A percentile compares a stretch with the other conserved stretches of the same genome.
phyloP scores from a whole-genome alignment of 1,140 invertebrate species.

The Sinonovacula constricta region DNA sequence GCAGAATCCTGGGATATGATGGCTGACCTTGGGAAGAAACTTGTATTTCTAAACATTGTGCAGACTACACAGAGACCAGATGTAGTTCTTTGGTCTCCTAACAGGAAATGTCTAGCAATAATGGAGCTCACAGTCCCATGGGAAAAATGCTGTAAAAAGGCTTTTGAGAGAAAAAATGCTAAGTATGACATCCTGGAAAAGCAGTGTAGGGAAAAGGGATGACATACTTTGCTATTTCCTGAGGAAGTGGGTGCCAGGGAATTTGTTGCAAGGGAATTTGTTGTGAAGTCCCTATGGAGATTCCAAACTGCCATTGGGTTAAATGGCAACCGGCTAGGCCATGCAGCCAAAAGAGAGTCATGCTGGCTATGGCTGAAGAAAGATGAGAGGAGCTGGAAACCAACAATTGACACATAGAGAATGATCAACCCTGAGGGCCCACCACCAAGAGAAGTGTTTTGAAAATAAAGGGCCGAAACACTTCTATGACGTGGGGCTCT shows the following conservation, averaged over 20 bases:
- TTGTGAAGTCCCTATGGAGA: background rate
- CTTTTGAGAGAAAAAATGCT: background rate
- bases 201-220: background rate
- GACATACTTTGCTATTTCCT: background rate
- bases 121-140: background rate
- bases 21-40: background rate
- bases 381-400: conserved; percentile 2
- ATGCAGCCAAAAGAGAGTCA: conserved; percentile 3
- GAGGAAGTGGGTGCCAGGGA: conserved; percentile 9
- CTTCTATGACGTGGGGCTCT: background rate
- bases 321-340: background rate
- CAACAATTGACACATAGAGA: background rate
- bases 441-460: conserved; percentile 1
- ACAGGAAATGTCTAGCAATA: background rate
- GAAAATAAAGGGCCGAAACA: background rate
- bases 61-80: background rate
- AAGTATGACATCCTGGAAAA: background rate
- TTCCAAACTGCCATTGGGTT: background rate
- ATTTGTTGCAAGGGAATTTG: conserved; percentile 25
- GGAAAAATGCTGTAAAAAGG: background rate
- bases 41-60: background rate
- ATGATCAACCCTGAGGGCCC: conserved; percentile 17
- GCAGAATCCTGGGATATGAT: background rate
- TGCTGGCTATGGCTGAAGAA: conserved; percentile 17
- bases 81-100: background rate